Evolutionary conservation across 2,797 vertebrate species (phyloP).

Genomic region (Gallinago nigripennis): DNA sequence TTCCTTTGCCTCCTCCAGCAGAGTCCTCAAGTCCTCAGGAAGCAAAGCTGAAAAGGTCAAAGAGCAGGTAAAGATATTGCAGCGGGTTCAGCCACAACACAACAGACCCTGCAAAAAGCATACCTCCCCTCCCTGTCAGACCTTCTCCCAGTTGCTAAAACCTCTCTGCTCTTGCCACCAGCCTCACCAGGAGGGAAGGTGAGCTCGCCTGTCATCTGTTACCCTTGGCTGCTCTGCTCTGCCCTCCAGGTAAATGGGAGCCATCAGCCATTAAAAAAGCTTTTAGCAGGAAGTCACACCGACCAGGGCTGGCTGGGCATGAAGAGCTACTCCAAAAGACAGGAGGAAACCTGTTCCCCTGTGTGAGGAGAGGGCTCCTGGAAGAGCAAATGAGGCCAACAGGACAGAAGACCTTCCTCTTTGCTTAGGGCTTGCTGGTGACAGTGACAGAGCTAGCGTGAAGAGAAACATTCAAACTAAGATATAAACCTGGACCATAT

Average conservation of each 20-base stretch:
- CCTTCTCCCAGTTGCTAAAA: slow-evolving; percentile 15
- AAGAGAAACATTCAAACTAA: neutral
- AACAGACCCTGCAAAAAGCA: slow-evolving; percentile 2
- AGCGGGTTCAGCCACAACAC: neutral
- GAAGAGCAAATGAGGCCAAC: neutral
- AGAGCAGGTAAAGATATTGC: slow-evolving; percentile 75
- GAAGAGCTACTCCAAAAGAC: slow-evolving; percentile 30
- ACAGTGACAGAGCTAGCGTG: neutral
- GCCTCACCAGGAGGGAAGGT: neutral
- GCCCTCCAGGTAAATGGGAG: slow-evolving; percentile 75
- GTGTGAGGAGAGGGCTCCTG: neutral
- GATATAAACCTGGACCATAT: accelerated
- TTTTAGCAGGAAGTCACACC: slow-evolving; percentile 71
- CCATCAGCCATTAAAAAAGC: slow-evolving; percentile 71
- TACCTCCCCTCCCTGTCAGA: neutral
- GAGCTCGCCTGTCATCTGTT: slow-evolving; percentile 46
- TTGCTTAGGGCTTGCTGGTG: neutral
- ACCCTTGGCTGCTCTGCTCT: slow-evolving; percentile 60
- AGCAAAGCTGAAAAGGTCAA: slow-evolving; percentile 85
- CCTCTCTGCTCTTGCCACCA: slow-evolving; percentile 35
- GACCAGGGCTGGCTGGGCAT: slow-evolving; percentile 31
- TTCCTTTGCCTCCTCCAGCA: slow-evolving; percentile 89
- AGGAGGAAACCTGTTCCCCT: slow-evolving; percentile 22
- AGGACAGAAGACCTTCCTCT: neutral
- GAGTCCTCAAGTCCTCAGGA: slow-evolving; percentile 83